These are phyloP conservation scores for Pogonocherus hispidulus DNA, from an alignment of 2,888 invertebrate genomes.

Conservation along the genomic window DNA sequence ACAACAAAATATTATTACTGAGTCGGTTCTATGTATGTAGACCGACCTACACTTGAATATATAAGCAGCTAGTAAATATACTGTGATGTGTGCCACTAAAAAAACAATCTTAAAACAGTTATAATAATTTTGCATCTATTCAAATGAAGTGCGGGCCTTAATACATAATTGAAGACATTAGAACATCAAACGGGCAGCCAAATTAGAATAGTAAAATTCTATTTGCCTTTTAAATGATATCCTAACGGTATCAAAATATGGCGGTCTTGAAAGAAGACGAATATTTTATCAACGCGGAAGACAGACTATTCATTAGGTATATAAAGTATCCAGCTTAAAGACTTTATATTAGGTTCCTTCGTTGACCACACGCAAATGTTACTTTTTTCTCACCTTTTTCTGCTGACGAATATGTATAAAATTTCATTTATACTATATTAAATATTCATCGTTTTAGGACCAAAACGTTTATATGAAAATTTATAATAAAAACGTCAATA, in stretches of 20 bases:
- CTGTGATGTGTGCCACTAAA: background rate
- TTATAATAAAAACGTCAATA: too few species aligned
- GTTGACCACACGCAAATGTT: too few species aligned
- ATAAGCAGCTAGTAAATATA: background rate
- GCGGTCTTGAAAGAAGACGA: background rate
- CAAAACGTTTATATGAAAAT: too few species aligned
- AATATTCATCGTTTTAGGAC: too few species aligned
- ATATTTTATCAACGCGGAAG: background rate
- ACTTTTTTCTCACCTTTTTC: too few species aligned
- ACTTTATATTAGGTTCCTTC: too few species aligned
- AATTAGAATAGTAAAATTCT: conserved; percentile 18
- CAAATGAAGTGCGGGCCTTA: conserved; percentile 7
- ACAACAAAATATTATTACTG: background rate
- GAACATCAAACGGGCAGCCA: background rate
- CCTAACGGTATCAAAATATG: conserved; percentile 18
- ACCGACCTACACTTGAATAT: conserved; percentile 1
- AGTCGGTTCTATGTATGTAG: background rate
- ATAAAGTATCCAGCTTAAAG: background rate
- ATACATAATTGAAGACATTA: conserved; percentile 16
- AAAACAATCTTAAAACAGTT: conserved; percentile 12
- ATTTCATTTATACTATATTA: too few species aligned
- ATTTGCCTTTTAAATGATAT: conserved; percentile 19
- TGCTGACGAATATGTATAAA: too few species aligned
- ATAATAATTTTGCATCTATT: conserved; percentile 20
- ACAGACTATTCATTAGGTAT: background rate